Base-by-base conservation (phyloP, 2,888 invertebrate genomes). In the Anthrax anthrax region DNA sequence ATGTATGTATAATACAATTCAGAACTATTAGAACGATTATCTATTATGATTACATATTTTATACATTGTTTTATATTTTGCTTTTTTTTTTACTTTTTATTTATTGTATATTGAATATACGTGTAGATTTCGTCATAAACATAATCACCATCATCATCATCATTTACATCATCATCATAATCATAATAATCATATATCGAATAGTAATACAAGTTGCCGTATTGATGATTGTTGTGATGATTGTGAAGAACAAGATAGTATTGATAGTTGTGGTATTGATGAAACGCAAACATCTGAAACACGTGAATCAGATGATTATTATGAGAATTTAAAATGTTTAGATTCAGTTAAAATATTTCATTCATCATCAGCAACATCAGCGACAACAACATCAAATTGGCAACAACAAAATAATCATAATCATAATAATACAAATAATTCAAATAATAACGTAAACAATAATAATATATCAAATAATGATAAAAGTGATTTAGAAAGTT, bases 391-490 rank as follows among this genome's bases (percentile, higher is more conserved):
- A 17, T 34, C 41, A 56, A 8, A 53, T 59, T 14, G 56, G 54
- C 27, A 57, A 59, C 44, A 56, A 18, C 61, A 61, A 48, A 48
- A 64, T 54, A 63, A 63, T 54, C 63, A 64, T 44, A 5, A 27
- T 9, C 23, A 27, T 5, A 1, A 27, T 39, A n/a, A n/a, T n/a
- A n/a, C n/a, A n/a, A n/a, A n/a, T n/a, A n/a, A n/a, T n/a, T n/a
- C n/a, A n/a, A n/a, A n/a, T n/a, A n/a, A n/a, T n/a, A n/a, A n/a
- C n/a, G n/a, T n/a, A n/a, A n/a, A n/a, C n/a, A n/a, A n/a, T n/a
- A n/a, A n/a, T n/a, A n/a, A n/a, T n/a, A n/a, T 65, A 64, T 64
- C 64, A n/a, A n/a, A 65, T 49, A 66, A 63, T 57, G 68, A 69
- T 54, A 68, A 65, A 55, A 69, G 68, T 52, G 69, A 69, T 53